Conservation (phyloP, 2,888 invertebrate species). For the Pristionchus arcanus region DNA sequence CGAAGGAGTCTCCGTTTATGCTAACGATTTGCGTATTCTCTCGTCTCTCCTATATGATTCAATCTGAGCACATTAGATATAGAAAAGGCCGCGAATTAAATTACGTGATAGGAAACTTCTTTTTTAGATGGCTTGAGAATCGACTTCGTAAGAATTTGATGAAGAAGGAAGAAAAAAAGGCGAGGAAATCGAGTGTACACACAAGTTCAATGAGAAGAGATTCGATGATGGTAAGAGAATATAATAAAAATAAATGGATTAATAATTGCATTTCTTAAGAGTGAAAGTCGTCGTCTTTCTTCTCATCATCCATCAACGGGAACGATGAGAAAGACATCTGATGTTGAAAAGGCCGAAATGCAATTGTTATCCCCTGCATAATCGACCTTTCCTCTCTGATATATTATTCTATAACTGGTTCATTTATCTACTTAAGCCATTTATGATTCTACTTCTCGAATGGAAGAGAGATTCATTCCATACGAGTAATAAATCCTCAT, state of each 20-base stretch:
- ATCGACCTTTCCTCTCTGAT: neutral
- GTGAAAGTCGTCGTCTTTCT: constrained; percentile 27
- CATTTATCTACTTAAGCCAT: neutral
- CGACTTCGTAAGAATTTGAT: constrained; percentile 62
- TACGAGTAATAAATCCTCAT: neutral
- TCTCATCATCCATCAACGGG: constrained; percentile 48
- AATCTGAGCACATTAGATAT: neutral
- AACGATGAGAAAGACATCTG: constrained; percentile 2
- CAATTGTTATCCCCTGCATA: constrained; percentile 16
- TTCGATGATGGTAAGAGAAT: neutral
- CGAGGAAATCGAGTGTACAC: constrained; percentile 59
- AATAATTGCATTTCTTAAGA: neutral
- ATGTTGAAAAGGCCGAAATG: constrained; percentile 37
- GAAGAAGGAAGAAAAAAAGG: constrained; percentile 68
- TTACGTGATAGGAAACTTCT: neutral
- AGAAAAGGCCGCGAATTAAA: neutral
- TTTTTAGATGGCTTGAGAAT: constrained; percentile 68
- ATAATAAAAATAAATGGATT: too few relatives aligned
- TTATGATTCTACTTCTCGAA: neutral
- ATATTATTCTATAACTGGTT: neutral
- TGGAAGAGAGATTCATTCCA: neutral
- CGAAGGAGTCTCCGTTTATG: constrained; percentile 26
- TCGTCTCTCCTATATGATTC: neutral
- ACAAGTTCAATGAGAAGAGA: constrained; percentile 44
- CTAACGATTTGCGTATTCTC: neutral